Percentiles rank a stretch among this genome's conserved stretches.
These are phyloP conservation scores for Asbolus verrucosus DNA, from an alignment of 1,140 invertebrate species.

Conservation along the genomic window DNA sequence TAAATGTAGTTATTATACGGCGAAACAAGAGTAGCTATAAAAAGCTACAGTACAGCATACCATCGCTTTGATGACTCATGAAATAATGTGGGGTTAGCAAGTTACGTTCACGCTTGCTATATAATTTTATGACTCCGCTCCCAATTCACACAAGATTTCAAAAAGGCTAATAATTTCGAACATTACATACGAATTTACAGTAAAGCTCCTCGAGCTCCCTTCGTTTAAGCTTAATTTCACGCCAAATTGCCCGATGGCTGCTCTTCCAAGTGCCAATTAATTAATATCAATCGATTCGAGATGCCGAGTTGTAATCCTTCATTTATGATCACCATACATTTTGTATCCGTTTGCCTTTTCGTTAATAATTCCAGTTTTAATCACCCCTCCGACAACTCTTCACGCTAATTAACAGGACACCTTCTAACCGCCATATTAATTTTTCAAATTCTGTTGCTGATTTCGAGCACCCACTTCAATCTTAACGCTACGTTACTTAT, in stretches of 20 bases:
- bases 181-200: conserved; percentile 2
- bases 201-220: conserved; percentile 7
- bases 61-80: conserved; percentile 35
- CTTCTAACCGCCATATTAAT: conserved; percentile 20
- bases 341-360: conserved; percentile 21
- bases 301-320: conserved; percentile 27
- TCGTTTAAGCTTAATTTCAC: conserved; percentile 7
- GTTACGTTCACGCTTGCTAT: conserved; percentile 18
- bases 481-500: conserved; percentile 28
- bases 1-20: conserved; percentile 26
- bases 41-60: conserved; percentile 19
- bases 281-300: conserved; percentile 34
- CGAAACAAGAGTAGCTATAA: conserved; percentile 34
- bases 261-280: conserved; percentile 10
- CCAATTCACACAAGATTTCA: conserved; percentile 30
- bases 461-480: conserved; percentile 10
- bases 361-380: conserved; percentile 23
- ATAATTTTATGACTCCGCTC: conserved; percentile 16
- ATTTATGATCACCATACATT: conserved; percentile 9
- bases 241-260: conserved; percentile 13
- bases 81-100: conserved; percentile 37
- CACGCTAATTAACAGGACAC: conserved; percentile 28
- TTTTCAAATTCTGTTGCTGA: conserved; percentile 23
- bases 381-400: conserved; percentile 15
- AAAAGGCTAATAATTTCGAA: conserved; percentile 26